Conservation (phyloP, 2,888 invertebrate species). For the Cosmorhoe ocellata region DNA sequence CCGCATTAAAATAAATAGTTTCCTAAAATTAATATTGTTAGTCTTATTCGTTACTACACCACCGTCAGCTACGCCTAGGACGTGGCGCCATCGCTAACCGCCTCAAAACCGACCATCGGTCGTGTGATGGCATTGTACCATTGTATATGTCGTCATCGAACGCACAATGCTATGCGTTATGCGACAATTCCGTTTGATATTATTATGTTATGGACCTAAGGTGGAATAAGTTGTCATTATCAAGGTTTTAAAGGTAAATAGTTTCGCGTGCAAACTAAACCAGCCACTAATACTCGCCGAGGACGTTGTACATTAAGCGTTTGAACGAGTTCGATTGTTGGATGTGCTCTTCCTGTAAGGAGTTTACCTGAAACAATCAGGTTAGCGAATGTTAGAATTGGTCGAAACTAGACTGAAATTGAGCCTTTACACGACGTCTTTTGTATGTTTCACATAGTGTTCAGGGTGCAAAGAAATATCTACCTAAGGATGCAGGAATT, state of each 20-base stretch:
- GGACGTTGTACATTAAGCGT: constrained; percentile 94
- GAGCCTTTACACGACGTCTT: constrained; percentile 39
- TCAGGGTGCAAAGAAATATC: too few relatives aligned
- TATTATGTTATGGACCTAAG: constrained; percentile 8
- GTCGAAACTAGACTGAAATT: not conserved
- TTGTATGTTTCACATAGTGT: too few relatives aligned
- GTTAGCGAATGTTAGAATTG: constrained; percentile 10
- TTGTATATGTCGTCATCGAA: constrained; percentile 22
- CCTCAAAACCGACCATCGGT: constrained; percentile 49
- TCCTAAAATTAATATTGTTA: constrained; percentile 75
- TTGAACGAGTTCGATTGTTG: constrained; percentile 96
- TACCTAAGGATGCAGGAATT: too few relatives aligned
- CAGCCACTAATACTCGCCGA: constrained; percentile 84
- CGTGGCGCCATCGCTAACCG: constrained; percentile 56
- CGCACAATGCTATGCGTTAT: constrained; percentile 25
- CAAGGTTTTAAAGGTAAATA: constrained; percentile 34
- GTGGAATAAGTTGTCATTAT: constrained; percentile 35
- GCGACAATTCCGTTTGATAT: constrained; percentile 21
- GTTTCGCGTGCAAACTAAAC: constrained; percentile 14
- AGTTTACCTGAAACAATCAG: constrained; percentile 80
- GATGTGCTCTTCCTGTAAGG: constrained; percentile 89
- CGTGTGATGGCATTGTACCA: constrained; percentile 21
- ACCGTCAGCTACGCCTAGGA: constrained; percentile 51
- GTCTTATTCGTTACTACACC: constrained; percentile 71
- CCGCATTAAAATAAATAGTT: constrained; percentile 65